Evolutionary conservation across 1,140 invertebrate species (phyloP).

Genomic region (Drosophila fuyamai): DNA sequence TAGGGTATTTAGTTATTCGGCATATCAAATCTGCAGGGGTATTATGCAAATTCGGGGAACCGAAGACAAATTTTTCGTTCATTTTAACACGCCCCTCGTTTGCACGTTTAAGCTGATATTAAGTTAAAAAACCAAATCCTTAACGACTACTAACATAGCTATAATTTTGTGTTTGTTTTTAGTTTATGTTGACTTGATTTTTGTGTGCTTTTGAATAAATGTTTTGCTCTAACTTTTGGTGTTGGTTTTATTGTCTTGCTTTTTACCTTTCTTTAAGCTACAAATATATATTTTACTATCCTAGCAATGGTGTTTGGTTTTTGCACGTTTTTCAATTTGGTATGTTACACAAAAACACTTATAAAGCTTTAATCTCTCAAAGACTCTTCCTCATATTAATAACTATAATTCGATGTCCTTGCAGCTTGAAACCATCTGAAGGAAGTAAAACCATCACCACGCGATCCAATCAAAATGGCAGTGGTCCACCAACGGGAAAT

Average conservation of each 20-base stretch:
- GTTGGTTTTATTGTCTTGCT: slow-evolving; percentile 33
- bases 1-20: background rate
- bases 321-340: slow-evolving; percentile 39
- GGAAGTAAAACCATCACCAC: slow-evolving; percentile 53
- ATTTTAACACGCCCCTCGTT: background rate
- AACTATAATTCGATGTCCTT: slow-evolving; percentile 14
- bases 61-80: slow-evolving; percentile 17
- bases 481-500: slow-evolving; percentile 60
- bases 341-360: slow-evolving; percentile 54
- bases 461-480: slow-evolving; percentile 61
- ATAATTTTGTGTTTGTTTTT: slow-evolving; percentile 18
- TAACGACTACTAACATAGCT: slow-evolving; percentile 2
- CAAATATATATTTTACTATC: slow-evolving; percentile 10
- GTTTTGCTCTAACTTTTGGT: slow-evolving; percentile 30
- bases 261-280: background rate
- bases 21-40: slow-evolving; percentile 2
- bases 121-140: background rate
- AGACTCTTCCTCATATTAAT: slow-evolving; percentile 18
- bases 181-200: slow-evolving; percentile 16
- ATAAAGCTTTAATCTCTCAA: background rate
- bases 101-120: slow-evolving; percentile 10
- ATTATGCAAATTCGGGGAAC: background rate
- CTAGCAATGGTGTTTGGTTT: slow-evolving; percentile 20
- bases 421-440: slow-evolving; percentile 69
- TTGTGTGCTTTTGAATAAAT: slow-evolving; percentile 34